Evolutionary conservation across 2,888 invertebrate genomes (phyloP).

Genomic region (Andricus quercusramuli): DNA sequence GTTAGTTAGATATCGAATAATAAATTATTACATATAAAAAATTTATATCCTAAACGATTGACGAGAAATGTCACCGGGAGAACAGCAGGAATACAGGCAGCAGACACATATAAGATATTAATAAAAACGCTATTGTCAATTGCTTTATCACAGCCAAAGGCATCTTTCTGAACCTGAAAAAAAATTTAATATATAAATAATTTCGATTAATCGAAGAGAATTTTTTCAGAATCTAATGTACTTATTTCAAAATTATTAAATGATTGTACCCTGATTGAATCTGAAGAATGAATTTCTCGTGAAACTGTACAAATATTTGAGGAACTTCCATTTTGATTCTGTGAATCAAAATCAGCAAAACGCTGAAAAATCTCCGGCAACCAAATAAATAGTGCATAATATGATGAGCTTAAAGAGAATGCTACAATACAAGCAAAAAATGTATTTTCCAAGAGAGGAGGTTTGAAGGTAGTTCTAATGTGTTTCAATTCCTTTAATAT

Average conservation of each 20-base stretch:
- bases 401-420: conserved; percentile 82
- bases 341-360: conserved; percentile 85
- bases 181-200: background rate
- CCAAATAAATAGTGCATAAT: conserved; percentile 94
- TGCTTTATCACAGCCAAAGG: background rate
- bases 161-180: background rate
- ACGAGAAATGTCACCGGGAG: conserved; percentile 6
- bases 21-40: conserved; percentile 15
- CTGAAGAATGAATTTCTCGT: background rate
- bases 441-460: conserved; percentile 3
- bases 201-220: background rate
- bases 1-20: no score
- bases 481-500: no score
- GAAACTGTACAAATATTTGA: conserved; percentile 27
- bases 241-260: background rate
- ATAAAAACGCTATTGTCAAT: conserved; percentile 9
- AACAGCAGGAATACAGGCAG: background rate
- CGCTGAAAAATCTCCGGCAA: conserved; percentile 91
- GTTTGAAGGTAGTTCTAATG: background rate
- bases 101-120: conserved; percentile 5
- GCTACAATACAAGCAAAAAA: background rate
- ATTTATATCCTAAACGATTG: conserved; percentile 20
- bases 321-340: background rate
- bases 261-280: background rate
- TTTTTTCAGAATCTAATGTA: background rate